phyloP scores from a whole-genome alignment of 2,888 invertebrate species.

The Tiphia femorata region DNA sequence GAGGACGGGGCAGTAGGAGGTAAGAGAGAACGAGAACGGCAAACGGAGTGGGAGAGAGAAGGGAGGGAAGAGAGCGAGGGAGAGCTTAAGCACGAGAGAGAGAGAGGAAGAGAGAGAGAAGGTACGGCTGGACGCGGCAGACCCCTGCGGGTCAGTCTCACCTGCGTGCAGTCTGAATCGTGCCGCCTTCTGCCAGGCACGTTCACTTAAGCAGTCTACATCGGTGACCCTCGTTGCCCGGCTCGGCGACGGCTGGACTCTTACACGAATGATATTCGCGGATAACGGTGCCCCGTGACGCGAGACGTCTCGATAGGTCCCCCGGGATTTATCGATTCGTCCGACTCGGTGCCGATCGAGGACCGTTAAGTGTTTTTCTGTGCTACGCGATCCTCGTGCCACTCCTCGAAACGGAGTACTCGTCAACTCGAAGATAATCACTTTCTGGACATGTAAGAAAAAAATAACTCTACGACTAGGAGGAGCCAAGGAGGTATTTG shows the following conservation, averaged over 20 bases:
- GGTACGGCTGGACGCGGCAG: conserved; percentile 35
- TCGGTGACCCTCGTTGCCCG: conserved; percentile 42
- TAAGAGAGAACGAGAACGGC: conserved; percentile 1
- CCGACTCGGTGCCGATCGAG: too few species aligned
- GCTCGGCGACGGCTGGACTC: conserved; percentile 35
- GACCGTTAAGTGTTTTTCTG: neutral
- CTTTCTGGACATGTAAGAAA: too few species aligned
- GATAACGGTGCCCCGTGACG: conserved; percentile 9
- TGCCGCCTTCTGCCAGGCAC: conserved; percentile 40
- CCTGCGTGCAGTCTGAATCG: conserved; percentile 53
- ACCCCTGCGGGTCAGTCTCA: conserved; percentile 52
- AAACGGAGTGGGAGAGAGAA: neutral
- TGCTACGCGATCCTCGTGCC: too few species aligned
- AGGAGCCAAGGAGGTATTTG: too few species aligned
- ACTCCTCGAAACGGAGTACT: too few species aligned
- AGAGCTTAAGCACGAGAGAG: conserved; percentile 2
- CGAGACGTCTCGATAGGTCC: neutral
- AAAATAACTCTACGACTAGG: too few species aligned
- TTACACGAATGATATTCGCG: conserved; percentile 24
- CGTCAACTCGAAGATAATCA: too few species aligned
- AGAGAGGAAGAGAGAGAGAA: conserved; percentile 20
- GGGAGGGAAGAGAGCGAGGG: neutral
- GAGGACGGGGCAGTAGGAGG: too few species aligned
- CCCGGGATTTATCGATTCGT: conserved; percentile 1
- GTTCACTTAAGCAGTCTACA: conserved; percentile 49